Base-by-base conservation (phyloP, 2,797 vertebrate species). In the Sphenodon punctatus region DNA sequence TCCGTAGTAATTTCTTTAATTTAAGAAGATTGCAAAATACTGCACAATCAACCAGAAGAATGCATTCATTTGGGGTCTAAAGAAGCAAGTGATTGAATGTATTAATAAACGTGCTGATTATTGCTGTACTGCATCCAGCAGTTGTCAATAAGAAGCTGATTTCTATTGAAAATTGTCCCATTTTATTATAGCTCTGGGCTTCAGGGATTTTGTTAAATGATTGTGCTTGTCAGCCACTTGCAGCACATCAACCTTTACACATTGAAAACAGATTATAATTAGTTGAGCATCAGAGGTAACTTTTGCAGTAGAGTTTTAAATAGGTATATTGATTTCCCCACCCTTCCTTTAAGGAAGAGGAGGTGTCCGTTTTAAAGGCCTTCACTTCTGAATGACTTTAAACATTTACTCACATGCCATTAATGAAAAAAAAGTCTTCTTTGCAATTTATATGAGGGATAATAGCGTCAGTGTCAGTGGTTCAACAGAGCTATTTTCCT, bases 271-370 rank as follows among this genome's bases (percentile, higher is more conserved):
- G 32, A 41, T 46, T 65, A 60, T 41, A 80, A 83, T 80, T 83
- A 80, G 4, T 25, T 73, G 32, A 10, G 3, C 49, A 68, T 76
- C 49, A 70, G 46, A 72, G 23, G 3, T 83, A 32, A 67, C 25
- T 73, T 88, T 86, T 87, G 27, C 45, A 17, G 8, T 3, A 60
- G 27, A 41, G 10, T 72, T 86, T 89, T 81, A 43, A 64, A 61
- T 42, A 73, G 5, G 3, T 72, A 7, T 41, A 64, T 69, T 74
- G n/a, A 67, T 61, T 65, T 58, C 20, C 3, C 2, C 1, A 12
- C 53, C n/a, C 22, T 30, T 32, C 22, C 42, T n/a, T 10, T 46
- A 81, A 69, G 70, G 34, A 56, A 16, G 10, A 78, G 43, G 1
- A 81, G 32, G 6, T 27, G 11, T 15, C 5, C 11, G 36, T 72